Evolutionary conservation across 1,140 invertebrate species (phyloP), one percentile per base, ranked within the genome.

Genomic region (Ceratoteleas bidentatus): DNA sequence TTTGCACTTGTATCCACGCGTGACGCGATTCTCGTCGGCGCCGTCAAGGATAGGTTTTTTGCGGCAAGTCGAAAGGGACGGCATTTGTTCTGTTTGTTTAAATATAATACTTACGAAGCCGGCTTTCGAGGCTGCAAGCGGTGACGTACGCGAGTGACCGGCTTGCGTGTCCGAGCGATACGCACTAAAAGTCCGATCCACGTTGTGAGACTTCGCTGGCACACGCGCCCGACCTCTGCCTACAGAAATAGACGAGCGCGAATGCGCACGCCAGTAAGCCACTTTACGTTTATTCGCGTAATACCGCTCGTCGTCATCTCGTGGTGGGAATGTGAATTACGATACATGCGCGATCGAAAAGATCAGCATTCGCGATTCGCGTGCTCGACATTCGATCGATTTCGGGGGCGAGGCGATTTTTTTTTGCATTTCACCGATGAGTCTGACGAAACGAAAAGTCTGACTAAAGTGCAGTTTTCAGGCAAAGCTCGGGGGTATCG

Each of bases 181-280:
- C 70, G 61, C 68, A 79, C 80, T 69, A 81, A 77, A 34, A 58
- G 32, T 7, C 45, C 43, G 40, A 57, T 74, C 57, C 57, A 58
- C 57, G 66, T 24, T 65, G 16, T 60, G 43, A 66, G 56, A 60
- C 66, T 72, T 70, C 16, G 60, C 65, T 79, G 64, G 62, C 60
- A 73, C 69, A 47, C 69, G 69, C 62, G 57, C 58, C 50, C 77
- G 77, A 72, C 72, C 78, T 74, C 72, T 79, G 61, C 65, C 82
- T 74, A 79, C 72, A 73, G 78, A 84, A 73, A 77, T 84, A 72
- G 82, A 73, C 56, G 38, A 84, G 68, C 68, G 74, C 77, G 68
- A 76, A 58, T 82, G 80, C 73, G 80, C 80, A 73, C 53, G 80
- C 68, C 80, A 69, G 73, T 74, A 61, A 61, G 68, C 14, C 73